phyloP scores from a whole-genome alignment of 1,140 invertebrate species.

The Rhyzopertha dominica region DNA sequence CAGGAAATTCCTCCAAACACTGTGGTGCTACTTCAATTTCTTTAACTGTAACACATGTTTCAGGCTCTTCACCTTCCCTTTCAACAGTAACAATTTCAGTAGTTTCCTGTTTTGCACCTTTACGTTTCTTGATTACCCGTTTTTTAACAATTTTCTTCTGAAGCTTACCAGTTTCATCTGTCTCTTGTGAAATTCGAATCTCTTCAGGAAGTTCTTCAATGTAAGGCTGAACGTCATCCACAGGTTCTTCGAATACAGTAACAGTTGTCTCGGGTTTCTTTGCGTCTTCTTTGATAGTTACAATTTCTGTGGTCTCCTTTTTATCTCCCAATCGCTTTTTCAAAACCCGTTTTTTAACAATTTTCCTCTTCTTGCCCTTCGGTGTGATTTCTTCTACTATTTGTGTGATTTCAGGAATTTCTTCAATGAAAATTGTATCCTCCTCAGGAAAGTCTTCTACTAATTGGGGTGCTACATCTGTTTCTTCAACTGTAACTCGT shows the following conservation, averaged over 20 bases:
- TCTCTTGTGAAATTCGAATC: conserved; percentile 20
- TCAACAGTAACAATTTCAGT: conserved; percentile 45
- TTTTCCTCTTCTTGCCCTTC: conserved; percentile 35
- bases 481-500: conserved; percentile 37
- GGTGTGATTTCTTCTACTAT: conserved; percentile 38
- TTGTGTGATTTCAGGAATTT: conserved; percentile 38
- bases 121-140: conserved; percentile 39
- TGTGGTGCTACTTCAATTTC: conserved; percentile 42
- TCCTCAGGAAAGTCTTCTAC: conserved; percentile 24
- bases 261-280: conserved; percentile 40
- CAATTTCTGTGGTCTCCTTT: conserved; percentile 35
- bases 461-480: conserved; percentile 20
- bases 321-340: conserved; percentile 46
- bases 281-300: conserved; percentile 37
- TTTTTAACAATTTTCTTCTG: conserved; percentile 40
- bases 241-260: conserved; percentile 37
- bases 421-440: conserved; percentile 37
- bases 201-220: conserved; percentile 15
- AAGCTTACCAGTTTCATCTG: conserved; percentile 32
- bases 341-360: conserved; percentile 38
- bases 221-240: too few species aligned
- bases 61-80: conserved; percentile 42
- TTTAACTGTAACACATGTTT: conserved; percentile 34
- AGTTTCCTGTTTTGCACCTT: conserved; percentile 38
- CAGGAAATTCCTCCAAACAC: conserved; percentile 24